Evolutionary conservation across 1,140 invertebrate species (phyloP), one percentile per base, ranked within the genome.

Genomic region (Lepidurus apus): DNA sequence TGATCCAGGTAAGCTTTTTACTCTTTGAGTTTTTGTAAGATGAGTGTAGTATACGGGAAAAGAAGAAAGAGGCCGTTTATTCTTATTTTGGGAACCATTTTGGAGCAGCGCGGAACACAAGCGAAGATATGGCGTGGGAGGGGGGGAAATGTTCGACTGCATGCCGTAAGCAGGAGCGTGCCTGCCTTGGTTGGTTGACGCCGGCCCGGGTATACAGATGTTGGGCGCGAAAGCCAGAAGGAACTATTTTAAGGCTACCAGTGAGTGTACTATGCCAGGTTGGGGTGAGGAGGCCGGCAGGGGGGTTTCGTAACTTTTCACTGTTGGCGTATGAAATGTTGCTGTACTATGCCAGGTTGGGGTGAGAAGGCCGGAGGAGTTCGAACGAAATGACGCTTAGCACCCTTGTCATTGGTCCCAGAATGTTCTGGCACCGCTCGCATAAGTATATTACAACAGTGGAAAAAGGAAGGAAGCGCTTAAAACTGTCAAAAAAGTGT

Each of bases 1-100:
- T 65, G 87, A 87, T 82, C 82, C 82, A 77, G 87, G 86, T 88
- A 82, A 82, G 83, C 21, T 77, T 26, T 44, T 77, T 75, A 65
- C 74, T 77, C 42, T 17, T 79, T 43, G 42, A 44, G 42, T 44
- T 74, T 44, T 74, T 21, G 74, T 79, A 44, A 76, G 34, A 74
- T n/a, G 44, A 79, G 26, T 26, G 73, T 24, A 43, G 26, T n/a
- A 1, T 7, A 45, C 42, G 2, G 76, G 45, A 44, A 43, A 34
- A 2, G 42, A 24, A 5, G 11, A 42, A 17, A 78, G 42, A 21
- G 75, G 73, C 21, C 26, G 26, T 24, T 10, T 26, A 42, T 21
- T 79, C 42, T 43, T 79, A 75, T 73, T 24, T 76, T 65, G 53
- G 53, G 21, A 65, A n/a, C 53, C 53, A 65, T 65, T 65, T 65